Evolutionary conservation across 2,888 invertebrate species (phyloP).

Genomic region (Polydrusus tereticollis): DNA sequence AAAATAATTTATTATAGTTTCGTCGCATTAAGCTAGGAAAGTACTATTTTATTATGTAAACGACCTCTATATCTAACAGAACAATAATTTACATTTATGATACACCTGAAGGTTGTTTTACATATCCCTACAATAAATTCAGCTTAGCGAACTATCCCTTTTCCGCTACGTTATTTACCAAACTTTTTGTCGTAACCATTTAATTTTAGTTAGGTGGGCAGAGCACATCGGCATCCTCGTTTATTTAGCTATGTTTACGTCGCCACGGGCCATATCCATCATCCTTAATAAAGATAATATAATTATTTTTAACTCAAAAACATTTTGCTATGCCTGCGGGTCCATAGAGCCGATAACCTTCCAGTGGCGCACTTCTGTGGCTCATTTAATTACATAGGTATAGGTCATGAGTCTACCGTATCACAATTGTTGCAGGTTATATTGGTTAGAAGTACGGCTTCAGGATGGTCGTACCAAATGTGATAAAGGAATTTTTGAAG

Average conservation of each 20-base stretch:
- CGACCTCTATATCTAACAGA: background rate
- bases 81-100: conserved; percentile 18
- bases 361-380: background rate
- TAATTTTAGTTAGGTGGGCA: conserved; percentile 44
- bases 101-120: conserved; percentile 15
- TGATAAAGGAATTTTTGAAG: too few relatives aligned
- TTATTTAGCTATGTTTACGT: conserved; percentile 36
- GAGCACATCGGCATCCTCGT: conserved; percentile 1
- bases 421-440: too few relatives aligned
- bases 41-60: background rate
- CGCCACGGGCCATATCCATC: conserved; percentile 29
- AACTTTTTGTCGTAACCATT: conserved; percentile 41
- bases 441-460: too few relatives aligned
- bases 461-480: too few relatives aligned
- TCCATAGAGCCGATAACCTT: conserved; percentile 11
- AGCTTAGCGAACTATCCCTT: conserved; percentile 40
- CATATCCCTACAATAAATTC: conserved; percentile 34
- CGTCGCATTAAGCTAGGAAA: too few relatives aligned
- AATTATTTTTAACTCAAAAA: conserved; percentile 30
- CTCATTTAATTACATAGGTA: too few relatives aligned
- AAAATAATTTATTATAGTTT: too few relatives aligned
- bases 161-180: conserved; percentile 37
- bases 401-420: too few relatives aligned
- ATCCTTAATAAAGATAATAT: conserved; percentile 32
- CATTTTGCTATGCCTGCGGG: conserved; percentile 19